phyloP scores from a whole-genome alignment of 2,113 vertebrate genomes.

The Calypte anna region DNA sequence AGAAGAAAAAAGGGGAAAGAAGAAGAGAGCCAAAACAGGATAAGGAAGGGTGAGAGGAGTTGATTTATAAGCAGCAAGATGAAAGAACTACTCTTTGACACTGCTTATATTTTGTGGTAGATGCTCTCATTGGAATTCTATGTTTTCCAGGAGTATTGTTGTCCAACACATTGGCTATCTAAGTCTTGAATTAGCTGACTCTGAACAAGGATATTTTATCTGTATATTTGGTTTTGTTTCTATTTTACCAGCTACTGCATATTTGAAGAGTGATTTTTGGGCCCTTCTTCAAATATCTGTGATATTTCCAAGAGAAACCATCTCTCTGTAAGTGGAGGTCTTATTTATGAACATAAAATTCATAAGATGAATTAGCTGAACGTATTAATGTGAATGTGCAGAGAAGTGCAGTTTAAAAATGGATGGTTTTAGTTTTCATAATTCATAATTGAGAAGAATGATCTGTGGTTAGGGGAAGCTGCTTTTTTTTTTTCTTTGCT shows the following conservation, averaged over 20 bases:
- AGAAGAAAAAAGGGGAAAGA: background rate
- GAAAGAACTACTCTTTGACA: background rate
- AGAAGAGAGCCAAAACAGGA: background rate
- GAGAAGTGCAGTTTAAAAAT: background rate
- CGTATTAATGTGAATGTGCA: background rate
- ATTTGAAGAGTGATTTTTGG: conserved; percentile 3
- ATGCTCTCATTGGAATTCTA: background rate
- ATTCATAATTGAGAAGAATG: background rate
- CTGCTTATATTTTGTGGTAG: background rate
- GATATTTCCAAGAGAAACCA: background rate
- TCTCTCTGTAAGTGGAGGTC: background rate
- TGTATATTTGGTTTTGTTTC: background rate
- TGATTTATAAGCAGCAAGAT: background rate
- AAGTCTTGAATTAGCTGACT: background rate
- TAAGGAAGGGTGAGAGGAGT: background rate
- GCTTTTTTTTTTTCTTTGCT: background rate
- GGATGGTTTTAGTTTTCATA: background rate
- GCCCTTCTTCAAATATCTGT: conserved; percentile 4
- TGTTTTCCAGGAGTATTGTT: background rate
- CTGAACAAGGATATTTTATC: background rate
- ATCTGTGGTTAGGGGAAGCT: background rate
- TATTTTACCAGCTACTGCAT: background rate
- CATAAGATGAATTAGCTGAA: background rate
- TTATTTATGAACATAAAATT: background rate
- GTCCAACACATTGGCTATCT: background rate